Base-by-base conservation (phyloP, 2,888 invertebrate genomes). In the Dynastes maya region DNA sequence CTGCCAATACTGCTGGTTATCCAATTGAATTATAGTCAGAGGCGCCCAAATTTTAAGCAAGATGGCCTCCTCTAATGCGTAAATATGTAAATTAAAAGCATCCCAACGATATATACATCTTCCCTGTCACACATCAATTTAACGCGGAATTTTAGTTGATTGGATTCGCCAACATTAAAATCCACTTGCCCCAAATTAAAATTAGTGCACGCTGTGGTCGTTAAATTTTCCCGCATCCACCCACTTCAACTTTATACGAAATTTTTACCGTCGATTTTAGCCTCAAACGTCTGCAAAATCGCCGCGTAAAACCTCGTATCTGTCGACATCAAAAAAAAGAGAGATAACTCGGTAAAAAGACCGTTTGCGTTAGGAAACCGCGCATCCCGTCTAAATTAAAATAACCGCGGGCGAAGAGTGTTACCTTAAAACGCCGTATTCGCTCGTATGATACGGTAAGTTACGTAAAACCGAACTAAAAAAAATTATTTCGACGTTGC, bases 141-240 rank as follows among this genome's bases (percentile, higher is more conserved):
- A 61, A 5, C 61, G 11, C 0, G n/a, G 13, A 61, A 22, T 9
- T 27, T 27, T 6, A 27, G 27, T 58, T 58, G 40, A 53, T 58
- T 58, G 22, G 55, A 58, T 58, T 71, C 6, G 16, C 32, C n/a
- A 40, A 58, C 71, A 58, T 71, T 71, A 71, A 71, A 71, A 71
- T 58, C 55, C 71, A 71, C 71, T 71, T 55, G 55, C 5, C 55
- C 37, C 6, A 71, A 58, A 71, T 71, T 71, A 71, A 55, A 68
- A 58, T 37, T 58, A 67, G 64, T n/a, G 27, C 29, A 58, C 68
- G 16, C 16, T n/a, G 16, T 11, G 37, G 32, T 58, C 71, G 40
- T 71, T 71, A 71, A 71, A 58, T 16, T 6, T 68, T 16, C 22
- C 8, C 8, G 13, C 9, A 11, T 71, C 13, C 37, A 6, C 53